These are phyloP conservation scores for Acleris sparsana DNA, from an alignment of 2,888 invertebrate genomes.

Conservation along the genomic window DNA sequence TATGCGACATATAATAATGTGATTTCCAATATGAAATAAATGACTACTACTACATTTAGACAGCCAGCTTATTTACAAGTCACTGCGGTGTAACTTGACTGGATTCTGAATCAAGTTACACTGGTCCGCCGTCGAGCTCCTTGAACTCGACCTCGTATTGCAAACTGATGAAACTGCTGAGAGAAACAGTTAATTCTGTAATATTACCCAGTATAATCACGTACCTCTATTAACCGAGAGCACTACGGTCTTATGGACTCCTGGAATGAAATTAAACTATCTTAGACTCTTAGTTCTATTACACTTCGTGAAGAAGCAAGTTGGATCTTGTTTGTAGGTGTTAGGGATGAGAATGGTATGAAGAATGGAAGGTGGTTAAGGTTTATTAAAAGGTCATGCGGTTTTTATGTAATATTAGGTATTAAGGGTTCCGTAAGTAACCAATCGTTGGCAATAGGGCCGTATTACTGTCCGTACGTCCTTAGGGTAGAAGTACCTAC, in stretches of 20 bases:
- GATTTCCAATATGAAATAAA: no score
- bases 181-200: constrained; percentile 24
- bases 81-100: no score
- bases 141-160: no score
- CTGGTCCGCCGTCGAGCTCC: no score
- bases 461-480: no score
- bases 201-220: constrained; percentile 20
- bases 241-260: constrained; percentile 30
- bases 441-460: no score
- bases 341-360: not conserved
- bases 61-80: no score
- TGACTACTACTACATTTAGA: no score
- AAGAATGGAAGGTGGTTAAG: not conserved
- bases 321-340: not conserved
- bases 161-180: constrained; percentile 12
- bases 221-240: constrained; percentile 24
- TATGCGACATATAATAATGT: no score
- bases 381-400: not conserved
- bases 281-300: constrained; percentile 21
- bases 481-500: no score
- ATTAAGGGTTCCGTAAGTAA: no score
- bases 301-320: not conserved
- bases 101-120: no score
- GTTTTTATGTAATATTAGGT: not conserved
- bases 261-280: constrained; percentile 33